Percentiles rank a stretch among this genome's conserved stretches.
Conservation (phyloP, 2,888 invertebrate species). For the Papilio demoleus region DNA sequence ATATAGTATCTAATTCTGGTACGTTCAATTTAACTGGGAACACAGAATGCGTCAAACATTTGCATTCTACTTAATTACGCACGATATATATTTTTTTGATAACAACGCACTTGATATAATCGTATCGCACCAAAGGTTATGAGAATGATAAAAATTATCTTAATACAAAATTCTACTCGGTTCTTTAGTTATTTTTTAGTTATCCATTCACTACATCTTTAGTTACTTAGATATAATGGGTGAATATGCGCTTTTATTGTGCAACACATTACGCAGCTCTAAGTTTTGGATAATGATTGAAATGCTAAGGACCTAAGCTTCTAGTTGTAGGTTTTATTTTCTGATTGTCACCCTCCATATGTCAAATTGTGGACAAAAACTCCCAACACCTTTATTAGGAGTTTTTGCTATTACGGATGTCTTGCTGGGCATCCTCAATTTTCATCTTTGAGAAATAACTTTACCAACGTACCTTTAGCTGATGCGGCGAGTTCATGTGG, state of each 20-base stretch:
- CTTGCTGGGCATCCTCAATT: not conserved
- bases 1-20: too few species aligned
- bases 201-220: too few species aligned
- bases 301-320: too few species aligned
- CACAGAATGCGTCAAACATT: not conserved
- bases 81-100: not conserved
- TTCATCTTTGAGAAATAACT: not conserved
- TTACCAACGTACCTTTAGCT: slow-evolving; percentile 85
- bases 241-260: not conserved
- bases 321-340: too few species aligned
- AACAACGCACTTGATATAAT: slow-evolving; percentile 8
- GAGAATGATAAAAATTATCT: slow-evolving; percentile 1
- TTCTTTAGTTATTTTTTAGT: not conserved
- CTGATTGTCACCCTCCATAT: not conserved
- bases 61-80: slow-evolving; percentile 5
- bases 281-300: too few species aligned
- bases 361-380: too few species aligned
- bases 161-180: slow-evolving; percentile 2
- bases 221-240: too few species aligned
- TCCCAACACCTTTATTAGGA: too few species aligned
- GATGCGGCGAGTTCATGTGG: slow-evolving; percentile 92
- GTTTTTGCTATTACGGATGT: too few species aligned
- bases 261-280: too few species aligned
- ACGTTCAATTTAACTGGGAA: not conserved
- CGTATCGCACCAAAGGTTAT: slow-evolving; percentile 4